Conservation (phyloP, 2,113 vertebrate genomes). For the Ploceus nigricollis region DNA sequence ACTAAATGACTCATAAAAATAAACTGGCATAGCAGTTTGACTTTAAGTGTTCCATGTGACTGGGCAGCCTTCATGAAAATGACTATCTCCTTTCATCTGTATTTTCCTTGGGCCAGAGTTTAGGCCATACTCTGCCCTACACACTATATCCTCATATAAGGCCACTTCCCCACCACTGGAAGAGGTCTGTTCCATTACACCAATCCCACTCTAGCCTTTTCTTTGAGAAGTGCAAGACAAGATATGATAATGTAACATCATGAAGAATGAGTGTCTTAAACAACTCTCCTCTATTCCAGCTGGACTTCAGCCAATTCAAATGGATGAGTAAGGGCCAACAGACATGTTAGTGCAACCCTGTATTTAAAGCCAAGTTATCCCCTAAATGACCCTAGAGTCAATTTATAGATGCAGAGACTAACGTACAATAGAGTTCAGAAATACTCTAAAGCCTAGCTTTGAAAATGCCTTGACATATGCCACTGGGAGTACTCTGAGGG, state of each 20-base stretch:
- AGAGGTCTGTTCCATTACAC: not conserved
- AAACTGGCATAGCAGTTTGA: not conserved
- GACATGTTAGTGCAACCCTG: slow-evolving; percentile 29
- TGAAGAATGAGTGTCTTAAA: slow-evolving; percentile 2
- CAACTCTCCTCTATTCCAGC: slow-evolving; percentile 13
- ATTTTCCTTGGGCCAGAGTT: not conserved
- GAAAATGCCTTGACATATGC: not conserved
- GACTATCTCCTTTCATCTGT: not conserved
- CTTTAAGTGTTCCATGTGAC: not conserved
- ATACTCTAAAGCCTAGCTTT: not conserved
- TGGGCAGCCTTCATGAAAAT: not conserved
- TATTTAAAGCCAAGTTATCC: slow-evolving; percentile 48
- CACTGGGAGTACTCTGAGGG: not conserved
- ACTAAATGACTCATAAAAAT: slow-evolving; percentile 23
- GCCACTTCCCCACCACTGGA: not conserved
- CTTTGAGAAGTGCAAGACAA: not conserved
- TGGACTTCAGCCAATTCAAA: slow-evolving; percentile 42
- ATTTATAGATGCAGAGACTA: slow-evolving; percentile 36
- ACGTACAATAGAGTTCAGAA: slow-evolving; percentile 1
- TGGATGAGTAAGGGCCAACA: slow-evolving; percentile 39
- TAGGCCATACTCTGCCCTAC: not conserved
- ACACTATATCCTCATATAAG: not conserved
- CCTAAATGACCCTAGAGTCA: slow-evolving; percentile 47
- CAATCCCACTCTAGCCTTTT: not conserved
- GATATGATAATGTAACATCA: not conserved